Evolutionary conservation across 2,113 vertebrate genomes (phyloP), one percentile per base, ranked within the genome.

Genomic region (Alces alces): DNA sequence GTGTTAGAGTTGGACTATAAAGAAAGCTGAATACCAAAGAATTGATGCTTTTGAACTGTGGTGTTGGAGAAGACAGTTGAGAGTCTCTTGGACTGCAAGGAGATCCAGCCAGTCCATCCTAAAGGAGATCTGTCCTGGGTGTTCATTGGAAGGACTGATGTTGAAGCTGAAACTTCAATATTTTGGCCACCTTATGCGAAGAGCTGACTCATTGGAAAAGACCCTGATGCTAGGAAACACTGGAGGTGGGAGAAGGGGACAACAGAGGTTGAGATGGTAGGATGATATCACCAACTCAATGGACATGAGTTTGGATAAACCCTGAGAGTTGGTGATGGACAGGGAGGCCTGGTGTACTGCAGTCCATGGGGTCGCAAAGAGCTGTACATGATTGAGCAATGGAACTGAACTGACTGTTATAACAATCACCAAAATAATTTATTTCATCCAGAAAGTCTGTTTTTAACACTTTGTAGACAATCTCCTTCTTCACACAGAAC

Each of bases 241-340:
- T 70, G n/a, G 4, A 70, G 17, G 64, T 9, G 19, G 33, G 8
- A 70, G n/a, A 70, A 21, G 17, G 8, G 33, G 2, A 66, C 17
- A 21, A 21, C 33, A 66, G 64, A 70, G 2, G n/a, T 10, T 36
- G 17, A 36, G 9, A 70, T 70, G 64, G n/a, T 36, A 70, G 17
- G 17, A 36, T 36, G 8, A 2, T 17, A 70, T 70, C n/a, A 70
- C 17, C 64, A 70, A 70, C 8, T 70, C 4, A 19, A 36, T 36
- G 64, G 17, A 70, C 17, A 2, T 70, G 64, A 70, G 17, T 70
- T 70, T 70, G 17, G 33, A 4, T 36, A 36, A 70, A 70, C n/a
- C 1, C n/a, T 0, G 0, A 9, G 9, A 36, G 17, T 6, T 36
- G n/a, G 17, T 70, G 17, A 70, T 70, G 9, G 9, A 36, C 64